These are phyloP conservation scores for Ischnus inquisitorius DNA, from an alignment of 2,888 invertebrate species.

Conservation along the genomic window DNA sequence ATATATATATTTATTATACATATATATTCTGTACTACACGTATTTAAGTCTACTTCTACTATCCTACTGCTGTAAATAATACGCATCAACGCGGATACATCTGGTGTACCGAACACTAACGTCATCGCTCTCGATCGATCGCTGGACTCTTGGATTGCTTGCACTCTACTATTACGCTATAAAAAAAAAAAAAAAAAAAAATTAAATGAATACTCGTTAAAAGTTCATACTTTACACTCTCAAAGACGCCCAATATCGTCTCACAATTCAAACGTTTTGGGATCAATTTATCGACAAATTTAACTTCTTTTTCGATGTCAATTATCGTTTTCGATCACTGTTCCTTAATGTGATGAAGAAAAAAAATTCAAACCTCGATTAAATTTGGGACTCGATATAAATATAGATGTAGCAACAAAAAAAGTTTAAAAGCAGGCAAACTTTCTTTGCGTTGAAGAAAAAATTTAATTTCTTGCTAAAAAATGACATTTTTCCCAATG, in stretches of 20 bases:
- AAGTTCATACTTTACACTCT: conserved; percentile 21
- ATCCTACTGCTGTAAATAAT: conserved; percentile 84
- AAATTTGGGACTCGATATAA: too few relatives aligned
- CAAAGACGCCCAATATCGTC: conserved; percentile 31
- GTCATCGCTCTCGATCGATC: conserved; percentile 84
- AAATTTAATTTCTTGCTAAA: background rate
- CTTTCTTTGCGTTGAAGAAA: background rate
- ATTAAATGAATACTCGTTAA: conserved; percentile 36
- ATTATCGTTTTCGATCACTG: background rate
- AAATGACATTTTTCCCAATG: too few relatives aligned
- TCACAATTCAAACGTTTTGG: conserved; percentile 39
- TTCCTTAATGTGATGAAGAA: too few relatives aligned
- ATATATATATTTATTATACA: conserved; percentile 75
- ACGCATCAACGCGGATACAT: conserved; percentile 84
- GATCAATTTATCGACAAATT: background rate
- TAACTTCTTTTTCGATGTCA: background rate
- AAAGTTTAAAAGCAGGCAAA: too few relatives aligned
- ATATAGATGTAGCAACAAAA: too few relatives aligned
- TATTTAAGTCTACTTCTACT: conserved; percentile 76
- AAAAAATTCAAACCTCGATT: background rate
- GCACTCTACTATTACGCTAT: conserved; percentile 81
- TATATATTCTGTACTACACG: conserved; percentile 71
- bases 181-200: conserved; percentile 38
- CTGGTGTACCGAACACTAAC: conserved; percentile 84
- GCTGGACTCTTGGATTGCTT: conserved; percentile 85